Base-by-base conservation (phyloP, 2,888 invertebrate species). In the Acrobasis consociella region DNA sequence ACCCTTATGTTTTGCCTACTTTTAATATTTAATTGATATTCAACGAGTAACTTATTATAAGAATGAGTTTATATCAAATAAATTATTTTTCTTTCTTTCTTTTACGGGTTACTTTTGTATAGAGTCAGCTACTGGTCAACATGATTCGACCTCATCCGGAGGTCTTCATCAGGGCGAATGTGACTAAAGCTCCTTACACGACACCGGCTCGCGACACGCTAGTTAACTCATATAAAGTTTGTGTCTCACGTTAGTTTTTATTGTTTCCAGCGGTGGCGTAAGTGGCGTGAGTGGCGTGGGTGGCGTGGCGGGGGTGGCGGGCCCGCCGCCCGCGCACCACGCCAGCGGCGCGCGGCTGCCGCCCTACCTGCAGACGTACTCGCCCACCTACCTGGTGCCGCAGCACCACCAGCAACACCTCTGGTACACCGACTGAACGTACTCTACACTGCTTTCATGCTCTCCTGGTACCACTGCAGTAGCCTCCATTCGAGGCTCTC, bases 311-410 rank as follows among this genome's bases (percentile, higher is more conserved):
- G 82, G 75, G 95, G 72, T 97, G 96, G 64, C 96, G 95, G 72
- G 97, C 94, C 95, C 97, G 50, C 97, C 97, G 58, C 97, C 97
- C 10, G 97, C 97, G 17, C 97, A 97, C 87, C 96, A 97, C 91
- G 95, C 95, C 73, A 95, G 95, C 77, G 96, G 96, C 52, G 87
- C 86, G 66, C 87, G 93, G 49, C 82, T 91, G 72, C 89, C 89
- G 62, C 85, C 86, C 77, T 91, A 93, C 87, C 85, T 91, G 75
- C 92, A 91, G 82, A 90, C 90, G 62, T 91, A 92, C 81, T 87
- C 89, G 62, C 91, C 90, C 74, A 91, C 92, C 5, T 91, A 88
- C 81, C 88, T 91, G 7, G 90, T 91, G 74, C 90, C 82, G 65
- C 81, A 76, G 63, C 86, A 83, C 66, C 87, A 69, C 94, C 96